Evolutionary conservation across 2,888 invertebrate species (phyloP).

Genomic region (Agrochola litura): DNA sequence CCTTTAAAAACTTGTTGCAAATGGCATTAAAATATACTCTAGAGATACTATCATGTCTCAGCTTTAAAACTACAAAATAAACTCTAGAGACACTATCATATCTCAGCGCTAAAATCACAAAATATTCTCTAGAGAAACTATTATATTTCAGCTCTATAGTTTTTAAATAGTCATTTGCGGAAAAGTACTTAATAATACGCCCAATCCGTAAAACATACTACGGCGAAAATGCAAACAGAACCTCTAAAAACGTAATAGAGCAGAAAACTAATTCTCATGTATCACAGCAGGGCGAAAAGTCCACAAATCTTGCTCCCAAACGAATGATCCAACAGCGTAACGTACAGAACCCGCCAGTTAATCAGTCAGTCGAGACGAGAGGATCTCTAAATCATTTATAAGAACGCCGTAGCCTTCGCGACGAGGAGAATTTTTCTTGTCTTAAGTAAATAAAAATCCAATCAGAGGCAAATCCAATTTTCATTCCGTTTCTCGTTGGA

Average conservation of each 20-base stretch:
- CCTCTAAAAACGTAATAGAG: slow-evolving; percentile 30
- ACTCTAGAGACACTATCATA: too few relatives aligned
- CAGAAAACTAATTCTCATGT: slow-evolving; percentile 49
- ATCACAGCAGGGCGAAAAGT: slow-evolving; percentile 39
- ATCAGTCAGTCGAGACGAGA: slow-evolving; percentile 76
- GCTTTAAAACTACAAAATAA: too few relatives aligned
- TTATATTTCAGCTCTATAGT: not conserved
- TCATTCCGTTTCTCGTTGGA: slow-evolving; percentile 87
- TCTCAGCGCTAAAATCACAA: too few relatives aligned
- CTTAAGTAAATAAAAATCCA: slow-evolving; percentile 91
- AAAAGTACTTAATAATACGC: not conserved
- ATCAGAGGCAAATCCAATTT: slow-evolving; percentile 90
- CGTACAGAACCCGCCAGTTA: slow-evolving; percentile 71
- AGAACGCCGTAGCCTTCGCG: slow-evolving; percentile 78
- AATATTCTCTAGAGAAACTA: not conserved
- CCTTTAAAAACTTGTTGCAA: too few relatives aligned
- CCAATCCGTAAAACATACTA: not conserved
- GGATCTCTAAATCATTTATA: slow-evolving; percentile 87
- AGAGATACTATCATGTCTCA: too few relatives aligned
- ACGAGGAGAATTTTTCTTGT: slow-evolving; percentile 88
- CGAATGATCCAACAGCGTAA: slow-evolving; percentile 54
- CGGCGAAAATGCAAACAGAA: not conserved
- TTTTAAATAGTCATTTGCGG: not conserved
- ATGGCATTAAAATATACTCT: too few relatives aligned
- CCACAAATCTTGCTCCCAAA: slow-evolving; percentile 56